Evolutionary conservation across 2,888 invertebrate species (phyloP), one percentile per base, ranked within the genome.

Genomic region (Drosophila hamatofila): DNA sequence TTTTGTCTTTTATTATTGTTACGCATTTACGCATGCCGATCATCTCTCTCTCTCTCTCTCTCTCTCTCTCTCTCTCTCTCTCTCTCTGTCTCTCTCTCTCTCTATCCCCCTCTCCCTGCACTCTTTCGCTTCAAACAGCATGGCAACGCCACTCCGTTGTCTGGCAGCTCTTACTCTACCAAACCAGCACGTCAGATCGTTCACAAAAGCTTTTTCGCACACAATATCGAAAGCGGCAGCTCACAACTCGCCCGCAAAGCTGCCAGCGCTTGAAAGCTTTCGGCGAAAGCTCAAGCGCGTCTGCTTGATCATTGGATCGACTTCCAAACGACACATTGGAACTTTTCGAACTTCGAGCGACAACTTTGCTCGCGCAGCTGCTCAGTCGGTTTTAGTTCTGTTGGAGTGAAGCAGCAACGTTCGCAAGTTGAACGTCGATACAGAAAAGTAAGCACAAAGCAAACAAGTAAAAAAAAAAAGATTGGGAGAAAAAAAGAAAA

Each of bases 321-420:
- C 48, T 68, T 64, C 63, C 68, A 65, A 68, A 41, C 79, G 61
- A 51, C 44, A 44, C 51, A 78, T 72, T 66, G 61, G 66, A 80
- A 76, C 80, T 78, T 83, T 83, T 85, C 85, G 83, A 82, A 85
- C 82, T 85, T 73, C 78, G 83, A 78, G 81, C 78, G 62, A 63
- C 63, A 75, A 78, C 44, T 72, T 80, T 63, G 66, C 68, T 60
- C 23, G 54, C 75, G 60, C 67, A 65, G 61, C 63, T 69, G 81
- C 88, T 82, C 83, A 85, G 80, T 85, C 88, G 88, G 84, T 88
- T 85, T 85, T 76, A 72, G 80, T 85, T 88, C 83, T 80, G 83
- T 85, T 80, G 79, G 83, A 88, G 81, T 75, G 51, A 75, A 85
- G 83, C 77, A 83, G 88, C 86, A 76, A 76, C 86, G 79, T 86